phyloP scores from a whole-genome alignment of 2,888 invertebrate genomes.

The Sipha maydis region DNA sequence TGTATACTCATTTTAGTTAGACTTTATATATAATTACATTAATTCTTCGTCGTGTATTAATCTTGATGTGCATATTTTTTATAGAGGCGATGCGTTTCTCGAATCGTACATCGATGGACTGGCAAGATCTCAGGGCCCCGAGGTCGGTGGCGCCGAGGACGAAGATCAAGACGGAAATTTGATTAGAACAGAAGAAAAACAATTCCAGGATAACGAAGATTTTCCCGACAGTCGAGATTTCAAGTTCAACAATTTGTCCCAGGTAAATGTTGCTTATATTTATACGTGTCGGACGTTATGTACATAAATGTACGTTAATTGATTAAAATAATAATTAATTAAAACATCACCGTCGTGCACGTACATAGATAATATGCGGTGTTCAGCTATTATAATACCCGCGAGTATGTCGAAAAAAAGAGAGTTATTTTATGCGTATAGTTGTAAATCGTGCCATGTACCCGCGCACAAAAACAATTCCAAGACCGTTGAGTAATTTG shows the following conservation, averaged over 20 bases:
- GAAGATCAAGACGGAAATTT: conserved; percentile 68
- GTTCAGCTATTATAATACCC: not conserved
- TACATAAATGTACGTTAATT: not conserved
- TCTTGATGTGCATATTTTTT: conserved; percentile 67
- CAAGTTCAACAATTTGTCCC: conserved; percentile 58
- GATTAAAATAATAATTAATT: conserved; percentile 35
- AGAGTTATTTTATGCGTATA: conserved; percentile 17
- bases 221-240: conserved; percentile 57
- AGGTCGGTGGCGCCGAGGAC: conserved; percentile 69
- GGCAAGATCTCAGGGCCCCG: conserved; percentile 66
- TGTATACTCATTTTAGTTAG: no score
- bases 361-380: not conserved
- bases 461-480: conserved; percentile 27
- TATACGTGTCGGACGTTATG: not conserved
- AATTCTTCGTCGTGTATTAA: not conserved
- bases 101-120: conserved; percentile 79
- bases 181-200: conserved; percentile 67
- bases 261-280: not conserved
- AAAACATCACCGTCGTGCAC: not conserved
- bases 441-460: conserved; percentile 20
- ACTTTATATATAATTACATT: no score
- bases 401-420: not conserved
- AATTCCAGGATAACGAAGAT: conserved; percentile 58
- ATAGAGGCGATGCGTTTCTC: conserved; percentile 80
- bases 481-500: conserved; percentile 34